Evolutionary conservation across 2,797 vertebrate genomes (phyloP).

Genomic region (Thalassophryne amazonica): DNA sequence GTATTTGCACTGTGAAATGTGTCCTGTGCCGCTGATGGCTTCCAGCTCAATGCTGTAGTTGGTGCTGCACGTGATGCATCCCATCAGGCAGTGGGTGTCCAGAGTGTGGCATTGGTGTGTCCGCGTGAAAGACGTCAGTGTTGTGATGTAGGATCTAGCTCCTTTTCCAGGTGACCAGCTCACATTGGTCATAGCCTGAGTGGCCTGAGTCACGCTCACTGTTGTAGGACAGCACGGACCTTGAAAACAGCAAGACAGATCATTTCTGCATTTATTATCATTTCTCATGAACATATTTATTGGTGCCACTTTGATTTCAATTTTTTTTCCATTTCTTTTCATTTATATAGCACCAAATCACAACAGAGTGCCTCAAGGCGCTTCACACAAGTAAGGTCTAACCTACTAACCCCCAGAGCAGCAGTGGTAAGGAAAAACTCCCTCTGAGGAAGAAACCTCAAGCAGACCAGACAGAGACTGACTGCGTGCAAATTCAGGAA

Average conservation of each 20-base stretch:
- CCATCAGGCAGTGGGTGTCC: slow-evolving; percentile 87
- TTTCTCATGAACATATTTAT: too few species aligned
- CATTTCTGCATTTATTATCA: too few species aligned
- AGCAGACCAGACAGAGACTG: too few species aligned
- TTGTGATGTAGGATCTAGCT: slow-evolving; percentile 79
- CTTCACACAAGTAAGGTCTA: too few species aligned
- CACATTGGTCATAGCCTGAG: slow-evolving; percentile 87
- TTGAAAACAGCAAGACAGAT: slow-evolving; percentile 32
- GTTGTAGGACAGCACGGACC: slow-evolving; percentile 87
- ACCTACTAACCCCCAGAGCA: too few species aligned
- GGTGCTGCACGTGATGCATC: slow-evolving; percentile 89
- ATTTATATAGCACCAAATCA: too few species aligned
- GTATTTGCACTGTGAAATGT: slow-evolving; percentile 80
- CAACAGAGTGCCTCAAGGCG: too few species aligned
- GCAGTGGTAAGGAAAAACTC: too few species aligned
- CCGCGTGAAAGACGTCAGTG: slow-evolving; percentile 82
- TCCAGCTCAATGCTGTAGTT: slow-evolving; percentile 85
- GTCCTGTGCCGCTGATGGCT: slow-evolving; percentile 86
- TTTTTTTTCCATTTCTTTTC: too few species aligned
- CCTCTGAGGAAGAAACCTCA: too few species aligned
- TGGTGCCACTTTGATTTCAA: too few species aligned
- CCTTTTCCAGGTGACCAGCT: slow-evolving; percentile 83
- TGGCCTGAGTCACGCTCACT: slow-evolving; percentile 82
- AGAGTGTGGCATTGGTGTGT: slow-evolving; percentile 86
- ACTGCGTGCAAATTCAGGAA: too few species aligned